These are phyloP conservation scores for Adineta ricciae DNA, from an alignment of 2,888 invertebrate species.

Conservation along the genomic window DNA sequence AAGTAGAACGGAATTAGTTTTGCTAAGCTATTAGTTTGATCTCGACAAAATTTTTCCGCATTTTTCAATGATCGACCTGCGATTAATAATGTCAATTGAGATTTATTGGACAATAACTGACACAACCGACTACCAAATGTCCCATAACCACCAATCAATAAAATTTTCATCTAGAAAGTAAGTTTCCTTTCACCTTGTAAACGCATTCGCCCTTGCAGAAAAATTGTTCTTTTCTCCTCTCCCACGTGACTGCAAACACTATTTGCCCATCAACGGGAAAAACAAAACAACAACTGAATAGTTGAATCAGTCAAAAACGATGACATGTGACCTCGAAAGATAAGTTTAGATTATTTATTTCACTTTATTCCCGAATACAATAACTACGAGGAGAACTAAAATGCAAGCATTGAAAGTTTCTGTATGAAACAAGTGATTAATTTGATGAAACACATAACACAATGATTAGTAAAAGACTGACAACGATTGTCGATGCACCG, in stretches of 20 bases:
- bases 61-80: not conserved
- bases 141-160: not conserved
- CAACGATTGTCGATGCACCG: not conserved
- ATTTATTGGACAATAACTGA: not conserved
- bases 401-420: no score
- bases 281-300: no score
- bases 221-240: no score
- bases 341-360: no score
- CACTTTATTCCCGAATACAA: no score
- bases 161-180: not conserved
- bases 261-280: no score
- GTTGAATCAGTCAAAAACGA: no score
- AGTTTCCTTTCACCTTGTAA: not conserved
- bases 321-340: no score
- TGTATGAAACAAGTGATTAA: no score
- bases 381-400: no score
- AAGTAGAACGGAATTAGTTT: not conserved
- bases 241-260: no score
- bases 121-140: not conserved
- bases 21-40: not conserved
- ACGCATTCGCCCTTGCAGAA: no score
- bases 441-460: not conserved
- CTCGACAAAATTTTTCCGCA: not conserved
- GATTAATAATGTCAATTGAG: not conserved
- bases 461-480: not conserved